These are phyloP conservation scores for Aphaenogaster rudis DNA, from an alignment of 1,140 invertebrate genomes.

Conservation along the genomic window DNA sequence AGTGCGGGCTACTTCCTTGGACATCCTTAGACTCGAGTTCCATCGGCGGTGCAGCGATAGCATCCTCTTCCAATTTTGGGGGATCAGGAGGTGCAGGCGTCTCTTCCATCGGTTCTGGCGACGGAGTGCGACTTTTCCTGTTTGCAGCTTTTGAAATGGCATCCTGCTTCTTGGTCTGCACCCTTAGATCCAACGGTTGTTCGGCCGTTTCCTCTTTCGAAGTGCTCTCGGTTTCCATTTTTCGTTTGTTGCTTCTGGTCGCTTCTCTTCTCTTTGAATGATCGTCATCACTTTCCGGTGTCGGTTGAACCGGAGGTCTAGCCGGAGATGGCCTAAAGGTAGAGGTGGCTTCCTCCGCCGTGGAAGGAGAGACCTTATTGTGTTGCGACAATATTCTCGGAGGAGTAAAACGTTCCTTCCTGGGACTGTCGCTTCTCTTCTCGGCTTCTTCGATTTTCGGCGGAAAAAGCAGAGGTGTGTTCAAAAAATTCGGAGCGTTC, in stretches of 20 bases:
- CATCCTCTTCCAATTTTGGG: slow-evolving; percentile 86
- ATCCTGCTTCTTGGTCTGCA: slow-evolving; percentile 87
- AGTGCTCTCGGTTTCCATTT: slow-evolving; percentile 60
- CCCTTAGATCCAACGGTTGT: slow-evolving; percentile 92
- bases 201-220: slow-evolving; percentile 83
- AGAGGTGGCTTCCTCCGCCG: slow-evolving; percentile 89
- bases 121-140: slow-evolving; percentile 67
- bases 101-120: slow-evolving; percentile 64
- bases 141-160: slow-evolving; percentile 64
- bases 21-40: slow-evolving; percentile 64
- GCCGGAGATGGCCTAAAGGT: slow-evolving; percentile 90
- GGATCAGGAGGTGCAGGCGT: slow-evolving; percentile 66
- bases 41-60: slow-evolving; percentile 79
- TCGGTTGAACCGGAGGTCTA: slow-evolving; percentile 84
- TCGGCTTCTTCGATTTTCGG: slow-evolving; percentile 82
- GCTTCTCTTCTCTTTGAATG: slow-evolving; percentile 63
- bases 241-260: slow-evolving; percentile 62
- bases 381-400: slow-evolving; percentile 80
- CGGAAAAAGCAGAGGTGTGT: slow-evolving; percentile 88
- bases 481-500: slow-evolving; percentile 88
- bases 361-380: slow-evolving; percentile 89
- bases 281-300: slow-evolving; percentile 82
- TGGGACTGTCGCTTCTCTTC: slow-evolving; percentile 80
- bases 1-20: slow-evolving; percentile 42
- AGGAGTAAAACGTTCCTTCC: slow-evolving; percentile 86